Conservation (phyloP, 2,113 vertebrate species). For the Podiceps cristatus region DNA sequence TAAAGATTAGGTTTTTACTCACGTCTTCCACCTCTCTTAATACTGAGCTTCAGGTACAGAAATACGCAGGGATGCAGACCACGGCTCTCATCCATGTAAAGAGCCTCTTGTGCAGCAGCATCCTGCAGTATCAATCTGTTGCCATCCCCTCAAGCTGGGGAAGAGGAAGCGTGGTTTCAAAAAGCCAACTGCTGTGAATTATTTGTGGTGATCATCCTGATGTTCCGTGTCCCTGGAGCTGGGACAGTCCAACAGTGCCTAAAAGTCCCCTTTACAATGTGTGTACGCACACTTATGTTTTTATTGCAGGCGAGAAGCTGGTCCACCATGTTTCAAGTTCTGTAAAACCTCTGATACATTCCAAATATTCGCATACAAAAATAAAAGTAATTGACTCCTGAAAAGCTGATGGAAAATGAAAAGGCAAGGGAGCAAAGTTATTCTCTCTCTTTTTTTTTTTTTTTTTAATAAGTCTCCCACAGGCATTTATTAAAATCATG, state of each 20-base stretch:
- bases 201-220: neutral
- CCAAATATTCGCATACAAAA: neutral
- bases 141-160: neutral
- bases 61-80: neutral
- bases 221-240: neutral
- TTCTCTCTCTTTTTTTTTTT: neutral
- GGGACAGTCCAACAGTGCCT: neutral
- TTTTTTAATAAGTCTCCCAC: neutral
- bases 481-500: conserved; percentile 35
- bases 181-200: neutral
- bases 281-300: neutral
- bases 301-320: neutral
- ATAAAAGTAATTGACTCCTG: neutral
- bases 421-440: neutral
- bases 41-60: neutral
- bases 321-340: neutral
- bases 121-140: neutral
- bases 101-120: neutral
- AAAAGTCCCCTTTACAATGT: neutral
- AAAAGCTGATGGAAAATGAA: conserved; percentile 5
- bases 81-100: neutral
- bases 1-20: neutral
- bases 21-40: neutral
- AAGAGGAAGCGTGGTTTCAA: neutral
- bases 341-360: neutral